Conservation (phyloP, 2,113 vertebrate species). For the Istiophorus platypterus region DNA sequence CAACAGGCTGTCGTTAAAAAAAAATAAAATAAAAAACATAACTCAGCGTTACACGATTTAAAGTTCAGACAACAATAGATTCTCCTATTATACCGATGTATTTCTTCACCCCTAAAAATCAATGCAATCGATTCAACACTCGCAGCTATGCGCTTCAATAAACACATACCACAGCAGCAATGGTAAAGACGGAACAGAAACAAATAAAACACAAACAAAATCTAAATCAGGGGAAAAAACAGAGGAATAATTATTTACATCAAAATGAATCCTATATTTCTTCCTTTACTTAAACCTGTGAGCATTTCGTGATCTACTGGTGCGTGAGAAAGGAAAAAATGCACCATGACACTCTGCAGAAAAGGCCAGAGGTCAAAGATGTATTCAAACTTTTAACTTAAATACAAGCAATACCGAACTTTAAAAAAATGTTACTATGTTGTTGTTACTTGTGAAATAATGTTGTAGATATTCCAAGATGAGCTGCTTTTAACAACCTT, state of each 20-base stretch:
- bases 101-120: neutral
- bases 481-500: neutral
- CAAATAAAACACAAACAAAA: neutral
- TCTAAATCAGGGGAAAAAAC: no score
- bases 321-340: no score
- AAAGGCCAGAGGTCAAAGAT: neutral
- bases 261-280: neutral
- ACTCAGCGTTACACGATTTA: constrained; percentile 12
- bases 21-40: no score
- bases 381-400: neutral
- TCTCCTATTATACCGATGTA: neutral
- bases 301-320: neutral
- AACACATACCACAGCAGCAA: neutral
- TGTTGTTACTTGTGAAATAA: neutral
- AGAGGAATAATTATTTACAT: neutral
- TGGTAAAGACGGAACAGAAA: neutral
- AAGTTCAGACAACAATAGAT: neutral
- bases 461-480: neutral
- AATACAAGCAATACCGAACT: neutral
- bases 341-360: neutral
- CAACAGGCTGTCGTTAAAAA: neutral
- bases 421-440: no score
- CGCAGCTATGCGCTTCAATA: neutral
- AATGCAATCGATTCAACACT: neutral
- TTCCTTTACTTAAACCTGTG: neutral